Percentiles rank a stretch among this genome's conserved stretches.
These are phyloP conservation scores for Epinephelus awoara DNA, from an alignment of 2,797 vertebrate genomes.

Conservation along the genomic window DNA sequence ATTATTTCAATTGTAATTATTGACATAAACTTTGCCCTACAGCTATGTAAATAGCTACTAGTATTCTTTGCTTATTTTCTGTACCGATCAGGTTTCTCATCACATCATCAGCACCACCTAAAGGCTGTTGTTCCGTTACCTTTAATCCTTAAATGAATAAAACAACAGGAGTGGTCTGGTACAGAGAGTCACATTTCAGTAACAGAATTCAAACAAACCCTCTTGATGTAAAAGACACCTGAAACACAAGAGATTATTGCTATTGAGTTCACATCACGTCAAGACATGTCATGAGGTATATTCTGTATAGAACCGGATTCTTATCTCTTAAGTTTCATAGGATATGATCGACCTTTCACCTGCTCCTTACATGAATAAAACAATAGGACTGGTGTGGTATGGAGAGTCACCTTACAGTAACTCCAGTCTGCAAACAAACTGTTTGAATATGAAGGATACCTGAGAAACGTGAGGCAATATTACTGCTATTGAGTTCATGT, in stretches of 20 bases:
- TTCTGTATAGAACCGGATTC: neutral
- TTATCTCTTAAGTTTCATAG: conserved; percentile 16
- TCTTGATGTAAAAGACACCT: neutral
- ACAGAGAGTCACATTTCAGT: conserved; percentile 25
- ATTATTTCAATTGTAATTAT: neutral
- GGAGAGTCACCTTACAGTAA: conserved; percentile 42
- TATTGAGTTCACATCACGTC: neutral
- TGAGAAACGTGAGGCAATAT: conserved; percentile 23
- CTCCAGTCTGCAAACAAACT: conserved; percentile 33
- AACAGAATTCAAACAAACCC: neutral
- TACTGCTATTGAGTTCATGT: conserved; percentile 27
- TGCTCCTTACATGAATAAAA: conserved; percentile 44
- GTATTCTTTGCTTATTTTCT: neutral
- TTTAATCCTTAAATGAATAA: conserved; percentile 27
- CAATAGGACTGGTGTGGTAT: conserved; percentile 27
- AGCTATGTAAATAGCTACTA: conserved; percentile 12
- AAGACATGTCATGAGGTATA: neutral
- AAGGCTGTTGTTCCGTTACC: neutral
- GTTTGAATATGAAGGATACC: conserved; percentile 28
- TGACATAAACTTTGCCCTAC: neutral
- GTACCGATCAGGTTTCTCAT: conserved; percentile 1
- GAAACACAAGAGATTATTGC: neutral
- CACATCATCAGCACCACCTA: neutral
- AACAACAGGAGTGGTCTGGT: neutral
- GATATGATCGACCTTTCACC: conserved; percentile 33